phyloP scores from a whole-genome alignment of 2,797 vertebrate species.

The Acrocephalus scirpaceus region DNA sequence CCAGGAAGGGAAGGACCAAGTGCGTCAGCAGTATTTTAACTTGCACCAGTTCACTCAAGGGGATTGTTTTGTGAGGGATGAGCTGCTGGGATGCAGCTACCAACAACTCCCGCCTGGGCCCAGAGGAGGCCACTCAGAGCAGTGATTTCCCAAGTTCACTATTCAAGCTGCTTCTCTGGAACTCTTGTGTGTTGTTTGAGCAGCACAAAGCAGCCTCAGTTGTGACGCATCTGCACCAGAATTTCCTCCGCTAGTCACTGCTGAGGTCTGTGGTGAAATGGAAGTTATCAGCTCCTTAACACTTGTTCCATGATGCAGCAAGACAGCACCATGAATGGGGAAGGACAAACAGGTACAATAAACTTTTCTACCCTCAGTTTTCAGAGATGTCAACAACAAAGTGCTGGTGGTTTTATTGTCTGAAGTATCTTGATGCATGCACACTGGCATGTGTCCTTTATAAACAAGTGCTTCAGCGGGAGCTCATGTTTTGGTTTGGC shows the following conservation, averaged over 20 bases:
- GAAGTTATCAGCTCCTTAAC: neutral
- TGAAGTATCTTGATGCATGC: neutral
- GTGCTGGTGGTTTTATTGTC: neutral
- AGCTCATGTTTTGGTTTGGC: neutral
- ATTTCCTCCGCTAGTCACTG: neutral
- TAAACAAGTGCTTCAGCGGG: constrained; percentile 1
- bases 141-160: neutral
- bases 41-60: neutral
- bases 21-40: neutral
- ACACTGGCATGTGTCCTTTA: neutral
- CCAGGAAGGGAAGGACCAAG: neutral
- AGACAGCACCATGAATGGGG: neutral
- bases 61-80: neutral
- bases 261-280: neutral
- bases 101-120: neutral
- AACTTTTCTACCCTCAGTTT: neutral
- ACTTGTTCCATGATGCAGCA: neutral
- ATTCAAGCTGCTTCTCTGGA: neutral
- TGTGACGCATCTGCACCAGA: neutral
- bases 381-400: neutral
- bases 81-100: neutral
- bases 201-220: neutral
- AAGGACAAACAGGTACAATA: neutral
- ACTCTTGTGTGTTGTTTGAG: neutral
- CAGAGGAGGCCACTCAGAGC: neutral